Percentiles rank a stretch among this genome's conserved stretches.
Evolutionary conservation across 1,140 invertebrate genomes (phyloP).

Genomic region (Latrodectus geometricus): DNA sequence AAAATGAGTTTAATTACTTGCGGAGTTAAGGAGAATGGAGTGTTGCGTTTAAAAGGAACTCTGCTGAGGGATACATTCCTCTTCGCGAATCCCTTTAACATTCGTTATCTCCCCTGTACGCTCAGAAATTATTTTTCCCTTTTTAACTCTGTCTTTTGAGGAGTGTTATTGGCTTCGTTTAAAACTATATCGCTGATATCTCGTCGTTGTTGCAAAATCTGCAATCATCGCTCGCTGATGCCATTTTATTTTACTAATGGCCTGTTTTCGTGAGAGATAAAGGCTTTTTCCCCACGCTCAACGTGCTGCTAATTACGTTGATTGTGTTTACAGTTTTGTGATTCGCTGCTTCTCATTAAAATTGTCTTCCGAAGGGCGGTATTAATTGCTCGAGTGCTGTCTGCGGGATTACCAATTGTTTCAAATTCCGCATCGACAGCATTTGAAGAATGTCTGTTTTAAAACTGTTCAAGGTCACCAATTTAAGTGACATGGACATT

Average conservation of each 20-base stretch:
- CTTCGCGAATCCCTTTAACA: neutral
- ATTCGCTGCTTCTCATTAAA: too few species aligned
- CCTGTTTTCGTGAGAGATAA: neutral
- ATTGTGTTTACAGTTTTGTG: too few species aligned
- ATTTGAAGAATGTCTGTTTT: too few species aligned
- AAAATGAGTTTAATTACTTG: conserved; percentile 39
- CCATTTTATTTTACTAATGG: conserved; percentile 21
- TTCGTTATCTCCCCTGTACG: conserved; percentile 16
- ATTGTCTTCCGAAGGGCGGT: too few species aligned
- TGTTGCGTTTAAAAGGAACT: neutral
- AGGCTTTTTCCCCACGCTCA: too few species aligned
- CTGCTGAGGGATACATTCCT: neutral
- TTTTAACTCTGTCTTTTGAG: neutral
- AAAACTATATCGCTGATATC: neutral
- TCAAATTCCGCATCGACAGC: too few species aligned
- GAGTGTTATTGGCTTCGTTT: neutral
- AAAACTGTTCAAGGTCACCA: too few species aligned
- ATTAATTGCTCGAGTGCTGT: too few species aligned
- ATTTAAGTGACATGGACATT: too few species aligned
- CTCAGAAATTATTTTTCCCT: neutral
- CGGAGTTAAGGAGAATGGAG: neutral
- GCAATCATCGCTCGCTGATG: conserved; percentile 10
- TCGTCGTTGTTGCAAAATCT: neutral
- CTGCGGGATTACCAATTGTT: too few species aligned
- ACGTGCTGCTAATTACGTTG: too few species aligned